Evolutionary conservation across 2,797 vertebrate species (phyloP).

Genomic region (Merluccius polli): DNA sequence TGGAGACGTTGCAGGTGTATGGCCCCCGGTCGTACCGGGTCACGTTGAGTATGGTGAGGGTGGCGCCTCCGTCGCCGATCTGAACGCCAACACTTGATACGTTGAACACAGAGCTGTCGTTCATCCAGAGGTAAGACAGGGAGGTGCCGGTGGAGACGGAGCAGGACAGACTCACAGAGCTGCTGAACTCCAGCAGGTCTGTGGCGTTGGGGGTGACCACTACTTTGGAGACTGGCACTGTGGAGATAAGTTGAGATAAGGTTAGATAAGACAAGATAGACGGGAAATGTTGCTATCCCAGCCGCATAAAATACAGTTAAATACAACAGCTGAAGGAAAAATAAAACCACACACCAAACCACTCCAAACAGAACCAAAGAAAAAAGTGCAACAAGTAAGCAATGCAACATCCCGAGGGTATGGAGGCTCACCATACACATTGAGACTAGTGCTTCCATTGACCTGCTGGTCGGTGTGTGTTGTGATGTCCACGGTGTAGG

Average conservation of each 20-base stretch:
- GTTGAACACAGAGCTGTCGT: constrained; percentile 35
- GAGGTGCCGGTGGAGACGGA: constrained; percentile 32
- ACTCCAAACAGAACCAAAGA: too few relatives aligned
- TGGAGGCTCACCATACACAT: background rate
- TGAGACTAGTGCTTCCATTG: background rate
- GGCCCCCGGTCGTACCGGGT: constrained; percentile 40
- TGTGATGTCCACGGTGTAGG: constrained; percentile 8
- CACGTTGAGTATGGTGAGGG: constrained; percentile 39
- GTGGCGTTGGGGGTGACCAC: constrained; percentile 4
- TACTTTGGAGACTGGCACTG: constrained; percentile 41
- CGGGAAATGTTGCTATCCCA: too few relatives aligned
- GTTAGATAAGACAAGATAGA: too few relatives aligned
- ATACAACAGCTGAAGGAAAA: too few relatives aligned
- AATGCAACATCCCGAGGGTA: background rate
- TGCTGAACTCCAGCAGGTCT: constrained; percentile 40
- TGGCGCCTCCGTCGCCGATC: constrained; percentile 14
- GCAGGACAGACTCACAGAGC: constrained; percentile 34
- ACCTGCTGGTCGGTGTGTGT: background rate
- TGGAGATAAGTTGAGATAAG: too few relatives aligned
- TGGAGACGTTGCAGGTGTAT: constrained; percentile 38
- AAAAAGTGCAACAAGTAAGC: too few relatives aligned
- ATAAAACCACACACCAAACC: too few relatives aligned
- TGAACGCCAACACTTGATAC: constrained; percentile 20
- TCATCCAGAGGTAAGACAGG: constrained; percentile 39
- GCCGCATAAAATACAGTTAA: too few relatives aligned